phyloP scores from a whole-genome alignment of 2,888 invertebrate species.

The Hoplodrina blanda region DNA sequence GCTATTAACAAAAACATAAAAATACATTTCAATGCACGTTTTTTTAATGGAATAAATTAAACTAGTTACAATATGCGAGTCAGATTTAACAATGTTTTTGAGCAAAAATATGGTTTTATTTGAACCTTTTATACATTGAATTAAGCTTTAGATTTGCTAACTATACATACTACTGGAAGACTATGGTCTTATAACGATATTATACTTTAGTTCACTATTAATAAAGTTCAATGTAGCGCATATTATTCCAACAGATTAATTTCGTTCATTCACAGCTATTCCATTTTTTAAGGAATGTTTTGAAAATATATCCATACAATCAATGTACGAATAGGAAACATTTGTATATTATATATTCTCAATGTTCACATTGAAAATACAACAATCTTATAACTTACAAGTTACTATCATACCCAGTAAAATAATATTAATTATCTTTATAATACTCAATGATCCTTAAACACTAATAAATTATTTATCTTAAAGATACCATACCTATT shows the following conservation, averaged over 20 bases:
- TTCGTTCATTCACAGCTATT: conserved; percentile 38
- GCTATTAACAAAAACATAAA: conserved; percentile 8
- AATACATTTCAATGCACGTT: conserved; percentile 17
- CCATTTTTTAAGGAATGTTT: conserved; percentile 44
- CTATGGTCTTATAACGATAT: background rate
- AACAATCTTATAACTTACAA: conserved; percentile 10
- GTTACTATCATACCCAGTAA: conserved; percentile 32
- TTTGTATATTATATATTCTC: too few relatives aligned
- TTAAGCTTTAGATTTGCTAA: conserved; percentile 4
- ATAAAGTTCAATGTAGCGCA: conserved; percentile 43
- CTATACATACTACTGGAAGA: conserved; percentile 3
- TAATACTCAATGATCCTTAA: conserved; percentile 62
- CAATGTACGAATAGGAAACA: background rate
- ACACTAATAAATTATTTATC: conserved; percentile 33
- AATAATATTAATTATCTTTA: conserved; percentile 48
- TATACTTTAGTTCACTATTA: background rate
- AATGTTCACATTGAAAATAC: too few relatives aligned
- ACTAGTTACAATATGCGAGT: background rate
- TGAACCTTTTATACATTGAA: conserved; percentile 12
- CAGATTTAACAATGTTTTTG: conserved; percentile 14
- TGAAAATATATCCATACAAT: conserved; percentile 26
- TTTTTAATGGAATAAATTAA: conserved; percentile 35
- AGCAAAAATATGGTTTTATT: background rate
- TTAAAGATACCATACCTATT: background rate
- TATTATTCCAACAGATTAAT: conserved; percentile 8